Base-by-base conservation (phyloP, 2,888 invertebrate genomes). In the Amblyjoppa proteus region DNA sequence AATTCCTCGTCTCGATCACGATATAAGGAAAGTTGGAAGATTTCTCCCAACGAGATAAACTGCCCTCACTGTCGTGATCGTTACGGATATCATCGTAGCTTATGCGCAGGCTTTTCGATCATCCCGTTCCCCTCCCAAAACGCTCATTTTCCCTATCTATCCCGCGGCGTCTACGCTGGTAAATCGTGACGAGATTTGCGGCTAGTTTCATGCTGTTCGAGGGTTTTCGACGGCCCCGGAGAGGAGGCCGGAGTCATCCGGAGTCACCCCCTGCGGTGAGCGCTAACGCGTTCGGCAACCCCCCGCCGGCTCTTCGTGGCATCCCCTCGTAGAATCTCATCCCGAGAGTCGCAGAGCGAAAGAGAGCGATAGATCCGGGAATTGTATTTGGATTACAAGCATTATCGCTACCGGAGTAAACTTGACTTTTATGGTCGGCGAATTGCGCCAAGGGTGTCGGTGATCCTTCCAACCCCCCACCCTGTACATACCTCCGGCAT, bases 321-420 rank as follows among this genome's bases (percentile, higher is more conserved):
- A 53, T 73, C 74, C 84, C 84, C 78, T 64, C 81, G 51, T 74
- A 38, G 56, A 74, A 84, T 71, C 64, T 66, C 49, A 58, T 4
- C 58, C 28, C 64, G 66, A 71, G 79, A 71, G 64, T 79, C 58
- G 66, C 13, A 11, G 20, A 25, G 58, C 28, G 68, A 71, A 82
- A 7, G 31, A 64, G 61, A 34, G 34, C 28, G 61, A 13, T 28
- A 64, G 34, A 64, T 64, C 90, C 91, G 90, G 91, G 92, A 94
- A 94, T 94, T 93, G 93, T 93, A 94, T 93, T 93, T 92, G 93
- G 93, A 94, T 94, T 93, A 94, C 93, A 93, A 93, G 94, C 93
- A 94, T 94, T 94, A 94, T 94, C 93, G 91, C 92, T 78, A 91
- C 90, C 87, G 90, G 90, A 93, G 93, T 93, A 93, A 93, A 94